Evolutionary conservation across 1,140 invertebrate species (phyloP).

Genomic region (Hyposmocoma kahamanoa): DNA sequence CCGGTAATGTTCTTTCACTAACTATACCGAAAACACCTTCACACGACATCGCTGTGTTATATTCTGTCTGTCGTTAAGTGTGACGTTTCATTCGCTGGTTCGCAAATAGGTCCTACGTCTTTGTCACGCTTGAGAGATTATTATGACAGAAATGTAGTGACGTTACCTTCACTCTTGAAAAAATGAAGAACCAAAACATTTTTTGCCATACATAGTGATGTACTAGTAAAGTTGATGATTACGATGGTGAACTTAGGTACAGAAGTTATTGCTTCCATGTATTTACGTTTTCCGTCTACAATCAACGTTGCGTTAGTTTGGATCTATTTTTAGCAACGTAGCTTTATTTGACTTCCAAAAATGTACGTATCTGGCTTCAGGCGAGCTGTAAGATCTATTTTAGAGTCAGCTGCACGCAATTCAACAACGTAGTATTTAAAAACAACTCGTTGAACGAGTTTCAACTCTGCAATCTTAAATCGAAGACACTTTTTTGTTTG

Average conservation of each 20-base stretch:
- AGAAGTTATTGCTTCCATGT: too few species aligned
- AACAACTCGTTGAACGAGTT: conserved; percentile 28
- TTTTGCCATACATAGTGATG: too few species aligned
- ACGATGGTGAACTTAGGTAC: too few species aligned
- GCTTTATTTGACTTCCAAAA: conserved; percentile 67
- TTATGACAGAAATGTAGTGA: too few species aligned
- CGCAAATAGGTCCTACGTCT: background rate
- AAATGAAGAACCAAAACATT: too few species aligned
- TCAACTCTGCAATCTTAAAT: conserved; percentile 24
- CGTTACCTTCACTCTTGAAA: too few species aligned
- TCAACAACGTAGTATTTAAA: conserved; percentile 45
- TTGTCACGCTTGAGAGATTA: background rate
- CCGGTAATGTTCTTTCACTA: background rate
- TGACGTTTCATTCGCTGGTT: background rate
- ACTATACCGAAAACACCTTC: background rate
- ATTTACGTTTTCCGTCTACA: conserved; percentile 36
- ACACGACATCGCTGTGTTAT: background rate
- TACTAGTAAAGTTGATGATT: too few species aligned
- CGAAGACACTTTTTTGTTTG: conserved; percentile 26
- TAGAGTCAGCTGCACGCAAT: conserved; percentile 35
- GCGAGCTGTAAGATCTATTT: conserved; percentile 54
- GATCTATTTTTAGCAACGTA: conserved; percentile 46
- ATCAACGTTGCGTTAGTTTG: conserved; percentile 49
- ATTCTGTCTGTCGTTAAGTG: background rate
- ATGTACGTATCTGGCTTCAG: conserved; percentile 58